phyloP scores from a whole-genome alignment of 2,888 invertebrate genomes.

The Meta bourneti region DNA sequence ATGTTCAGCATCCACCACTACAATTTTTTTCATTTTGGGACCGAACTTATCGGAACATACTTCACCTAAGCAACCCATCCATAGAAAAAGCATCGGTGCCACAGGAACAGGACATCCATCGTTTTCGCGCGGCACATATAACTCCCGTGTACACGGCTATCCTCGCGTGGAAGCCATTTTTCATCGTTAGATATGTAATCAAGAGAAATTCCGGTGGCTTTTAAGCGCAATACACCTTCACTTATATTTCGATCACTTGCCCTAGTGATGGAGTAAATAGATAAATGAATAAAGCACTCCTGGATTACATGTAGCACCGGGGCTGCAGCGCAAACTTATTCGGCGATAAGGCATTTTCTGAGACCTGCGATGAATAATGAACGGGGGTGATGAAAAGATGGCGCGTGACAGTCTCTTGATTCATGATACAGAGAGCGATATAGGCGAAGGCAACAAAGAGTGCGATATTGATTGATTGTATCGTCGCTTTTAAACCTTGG shows the following conservation, averaged over 20 bases:
- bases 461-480: slow-evolving; percentile 51
- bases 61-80: too few relatives aligned
- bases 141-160: too few relatives aligned
- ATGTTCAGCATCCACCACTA: too few relatives aligned
- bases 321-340: neutral
- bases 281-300: slow-evolving; percentile 35
- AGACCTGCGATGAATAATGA: slow-evolving; percentile 50
- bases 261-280: slow-evolving; percentile 14
- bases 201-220: slow-evolving; percentile 33
- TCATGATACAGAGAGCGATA: slow-evolving; percentile 46
- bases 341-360: slow-evolving; percentile 19
- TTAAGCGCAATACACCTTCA: neutral
- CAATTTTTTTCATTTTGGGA: too few relatives aligned
- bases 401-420: slow-evolving; percentile 49
- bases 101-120: too few relatives aligned
- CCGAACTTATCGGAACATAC: too few relatives aligned
- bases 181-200: slow-evolving; percentile 44
- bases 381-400: slow-evolving; percentile 55
- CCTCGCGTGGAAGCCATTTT: neutral
- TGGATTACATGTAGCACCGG: slow-evolving; percentile 6
- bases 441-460: slow-evolving; percentile 14
- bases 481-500: neutral
- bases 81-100: too few relatives aligned
- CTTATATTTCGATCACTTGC: slow-evolving; percentile 12
- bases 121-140: too few relatives aligned